A percentile compares a stretch with the other conserved stretches of the same genome.
phyloP scores from a whole-genome alignment of 1,140 invertebrate genomes.

The Orchesella cincta region DNA sequence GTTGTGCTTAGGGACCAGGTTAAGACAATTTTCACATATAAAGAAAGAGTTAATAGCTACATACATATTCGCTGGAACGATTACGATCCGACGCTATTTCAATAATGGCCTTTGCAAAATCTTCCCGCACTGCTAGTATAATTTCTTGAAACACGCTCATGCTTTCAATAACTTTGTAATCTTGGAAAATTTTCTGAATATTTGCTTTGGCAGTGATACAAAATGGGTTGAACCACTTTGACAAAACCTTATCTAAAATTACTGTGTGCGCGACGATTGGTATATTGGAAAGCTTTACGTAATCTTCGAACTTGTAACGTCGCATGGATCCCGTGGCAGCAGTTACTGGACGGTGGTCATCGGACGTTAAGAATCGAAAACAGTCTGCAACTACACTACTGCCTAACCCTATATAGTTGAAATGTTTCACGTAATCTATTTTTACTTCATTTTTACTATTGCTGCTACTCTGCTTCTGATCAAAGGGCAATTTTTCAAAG shows the following conservation, averaged over 20 bases:
- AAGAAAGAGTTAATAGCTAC: not conserved
- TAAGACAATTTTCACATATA: not conserved
- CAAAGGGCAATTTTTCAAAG: not conserved
- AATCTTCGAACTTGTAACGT: not conserved
- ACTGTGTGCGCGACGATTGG: not conserved
- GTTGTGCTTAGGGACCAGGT: not conserved
- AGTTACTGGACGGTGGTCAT: too few species aligned
- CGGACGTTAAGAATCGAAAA: not conserved
- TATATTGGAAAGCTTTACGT: not conserved
- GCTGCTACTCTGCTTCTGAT: not conserved
- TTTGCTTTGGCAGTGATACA: not conserved
- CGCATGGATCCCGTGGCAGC: not conserved
- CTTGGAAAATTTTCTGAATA: conserved; percentile 32
- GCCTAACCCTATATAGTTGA: not conserved
- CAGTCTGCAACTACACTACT: not conserved
- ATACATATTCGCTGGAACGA: conserved; percentile 31
- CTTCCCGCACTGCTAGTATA: conserved; percentile 43
- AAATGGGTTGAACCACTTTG: conserved; percentile 17
- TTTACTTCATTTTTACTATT: not conserved
- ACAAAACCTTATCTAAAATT: conserved; percentile 14
- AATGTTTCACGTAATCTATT: conserved; percentile 5
- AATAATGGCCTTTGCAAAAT: conserved; percentile 39
- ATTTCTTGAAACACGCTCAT: conserved; percentile 41
- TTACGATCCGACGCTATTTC: not conserved
- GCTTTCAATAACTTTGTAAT: conserved; percentile 33